Conservation (phyloP, 2,113 vertebrate genomes). For the Menura novaehollandiae region DNA sequence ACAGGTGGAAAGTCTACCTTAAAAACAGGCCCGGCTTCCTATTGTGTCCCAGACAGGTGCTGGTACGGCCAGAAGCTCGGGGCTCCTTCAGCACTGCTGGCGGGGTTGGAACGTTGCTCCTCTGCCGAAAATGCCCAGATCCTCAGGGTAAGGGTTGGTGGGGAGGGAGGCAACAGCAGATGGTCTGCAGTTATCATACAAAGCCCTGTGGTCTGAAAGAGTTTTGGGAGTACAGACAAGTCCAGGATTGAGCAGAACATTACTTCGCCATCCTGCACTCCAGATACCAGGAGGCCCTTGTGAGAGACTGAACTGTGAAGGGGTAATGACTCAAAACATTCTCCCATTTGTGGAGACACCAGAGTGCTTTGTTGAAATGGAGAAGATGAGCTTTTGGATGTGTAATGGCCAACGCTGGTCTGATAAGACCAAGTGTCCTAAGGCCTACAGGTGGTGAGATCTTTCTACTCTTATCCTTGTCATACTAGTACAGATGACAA, state of each 20-base stretch:
- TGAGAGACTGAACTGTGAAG: neutral
- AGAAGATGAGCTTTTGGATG: neutral
- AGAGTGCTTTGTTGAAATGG: neutral
- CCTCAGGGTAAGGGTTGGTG: neutral
- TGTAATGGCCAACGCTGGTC: neutral
- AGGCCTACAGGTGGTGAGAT: neutral
- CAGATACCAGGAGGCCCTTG: too few relatives aligned
- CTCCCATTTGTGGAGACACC: neutral
- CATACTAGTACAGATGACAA: neutral
- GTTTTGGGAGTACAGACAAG: neutral
- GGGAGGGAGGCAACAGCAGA: neutral
- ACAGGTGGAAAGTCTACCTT: neutral
- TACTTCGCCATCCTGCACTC: neutral
- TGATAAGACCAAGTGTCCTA: neutral
- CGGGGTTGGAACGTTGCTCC: neutral
- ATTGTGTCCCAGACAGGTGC: neutral
- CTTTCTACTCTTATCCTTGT: neutral
- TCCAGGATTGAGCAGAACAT: neutral
- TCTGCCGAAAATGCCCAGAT: neutral
- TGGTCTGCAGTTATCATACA: neutral
- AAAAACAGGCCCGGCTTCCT: neutral
- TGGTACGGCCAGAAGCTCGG: neutral
- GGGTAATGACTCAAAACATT: neutral
- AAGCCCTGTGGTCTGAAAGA: neutral
- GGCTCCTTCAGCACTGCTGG: neutral